These are phyloP conservation scores for Otis tarda DNA, from an alignment of 2,113 vertebrate genomes.

Conservation along the genomic window DNA sequence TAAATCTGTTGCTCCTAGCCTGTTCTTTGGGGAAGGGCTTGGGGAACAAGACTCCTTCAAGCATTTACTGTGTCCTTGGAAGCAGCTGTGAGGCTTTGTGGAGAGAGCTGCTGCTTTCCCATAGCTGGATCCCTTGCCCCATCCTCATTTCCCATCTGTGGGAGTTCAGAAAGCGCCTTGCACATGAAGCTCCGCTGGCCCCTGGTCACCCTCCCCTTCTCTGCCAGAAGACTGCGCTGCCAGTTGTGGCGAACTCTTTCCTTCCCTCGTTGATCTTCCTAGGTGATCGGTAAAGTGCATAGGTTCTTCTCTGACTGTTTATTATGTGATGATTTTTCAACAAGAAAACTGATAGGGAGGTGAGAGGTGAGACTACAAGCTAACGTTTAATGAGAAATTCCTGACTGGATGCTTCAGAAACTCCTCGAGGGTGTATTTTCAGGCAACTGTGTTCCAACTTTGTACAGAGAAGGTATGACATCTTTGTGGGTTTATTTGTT, in stretches of 20 bases:
- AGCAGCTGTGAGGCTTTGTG: neutral
- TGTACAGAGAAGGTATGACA: neutral
- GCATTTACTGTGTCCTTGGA: neutral
- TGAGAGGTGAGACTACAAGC: neutral
- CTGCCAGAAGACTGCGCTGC: neutral
- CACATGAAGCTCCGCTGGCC: neutral
- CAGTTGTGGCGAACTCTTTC: neutral
- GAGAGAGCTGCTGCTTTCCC: neutral
- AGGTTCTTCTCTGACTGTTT: slow-evolving; percentile 1
- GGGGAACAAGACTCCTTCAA: neutral
- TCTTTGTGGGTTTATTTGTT: neutral
- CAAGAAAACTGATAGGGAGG: neutral
- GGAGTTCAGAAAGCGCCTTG: neutral
- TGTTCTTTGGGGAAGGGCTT: neutral
- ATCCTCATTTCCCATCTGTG: neutral
- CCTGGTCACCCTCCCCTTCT: neutral
- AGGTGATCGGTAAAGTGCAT: neutral
- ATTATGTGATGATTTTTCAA: slow-evolving; percentile 12
- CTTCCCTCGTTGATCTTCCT: slow-evolving; percentile 25
- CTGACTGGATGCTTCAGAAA: slow-evolving; percentile 18
- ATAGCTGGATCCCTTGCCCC: neutral
- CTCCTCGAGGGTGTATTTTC: neutral
- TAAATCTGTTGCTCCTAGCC: neutral
- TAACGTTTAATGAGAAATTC: neutral
- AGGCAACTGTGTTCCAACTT: slow-evolving; percentile 11